Conservation (phyloP, 2,888 invertebrate genomes). For the Drosophila nr. perissopoda region DNA sequence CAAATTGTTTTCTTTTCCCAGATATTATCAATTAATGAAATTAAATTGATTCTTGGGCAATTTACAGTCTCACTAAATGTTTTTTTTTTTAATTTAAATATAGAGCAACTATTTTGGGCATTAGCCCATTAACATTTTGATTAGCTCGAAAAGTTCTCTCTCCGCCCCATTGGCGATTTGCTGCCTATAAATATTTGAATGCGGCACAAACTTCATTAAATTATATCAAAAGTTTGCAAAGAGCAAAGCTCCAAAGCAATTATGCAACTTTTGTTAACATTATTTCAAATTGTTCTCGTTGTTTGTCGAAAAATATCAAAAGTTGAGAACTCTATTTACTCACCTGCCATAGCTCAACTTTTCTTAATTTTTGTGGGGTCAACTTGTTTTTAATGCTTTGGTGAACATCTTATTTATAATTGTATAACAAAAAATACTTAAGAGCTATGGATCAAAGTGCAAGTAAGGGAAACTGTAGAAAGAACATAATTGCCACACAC, state of each 20-base stretch:
- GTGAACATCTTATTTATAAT: slow-evolving; percentile 46
- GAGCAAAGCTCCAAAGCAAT: slow-evolving; percentile 60
- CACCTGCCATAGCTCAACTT: slow-evolving; percentile 62
- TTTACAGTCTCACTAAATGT: not conserved
- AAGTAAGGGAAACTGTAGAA: not conserved
- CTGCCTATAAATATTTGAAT: slow-evolving; percentile 57
- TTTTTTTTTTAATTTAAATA: slow-evolving; percentile 36
- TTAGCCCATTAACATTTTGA: slow-evolving; percentile 67
- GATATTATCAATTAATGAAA: not conserved
- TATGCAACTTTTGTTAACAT: slow-evolving; percentile 57
- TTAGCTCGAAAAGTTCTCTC: slow-evolving; percentile 4
- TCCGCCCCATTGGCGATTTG: slow-evolving; percentile 49
- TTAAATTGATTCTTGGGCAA: not conserved
- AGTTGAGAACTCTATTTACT: slow-evolving; percentile 63
- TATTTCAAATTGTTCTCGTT: slow-evolving; percentile 40
- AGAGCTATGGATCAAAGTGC: slow-evolving; percentile 14
- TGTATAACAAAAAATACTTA: slow-evolving; percentile 37
- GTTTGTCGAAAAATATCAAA: slow-evolving; percentile 27
- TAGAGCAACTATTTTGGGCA: slow-evolving; percentile 53
- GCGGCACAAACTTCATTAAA: slow-evolving; percentile 55
- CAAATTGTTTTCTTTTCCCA: not conserved
- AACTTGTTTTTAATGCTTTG: slow-evolving; percentile 47
- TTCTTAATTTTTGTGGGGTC: slow-evolving; percentile 19
- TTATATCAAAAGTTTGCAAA: slow-evolving; percentile 52
- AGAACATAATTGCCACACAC: slow-evolving; percentile 47